Conservation (phyloP, 2,113 vertebrate genomes). For the Ptilorrhoa leucosticta region DNA sequence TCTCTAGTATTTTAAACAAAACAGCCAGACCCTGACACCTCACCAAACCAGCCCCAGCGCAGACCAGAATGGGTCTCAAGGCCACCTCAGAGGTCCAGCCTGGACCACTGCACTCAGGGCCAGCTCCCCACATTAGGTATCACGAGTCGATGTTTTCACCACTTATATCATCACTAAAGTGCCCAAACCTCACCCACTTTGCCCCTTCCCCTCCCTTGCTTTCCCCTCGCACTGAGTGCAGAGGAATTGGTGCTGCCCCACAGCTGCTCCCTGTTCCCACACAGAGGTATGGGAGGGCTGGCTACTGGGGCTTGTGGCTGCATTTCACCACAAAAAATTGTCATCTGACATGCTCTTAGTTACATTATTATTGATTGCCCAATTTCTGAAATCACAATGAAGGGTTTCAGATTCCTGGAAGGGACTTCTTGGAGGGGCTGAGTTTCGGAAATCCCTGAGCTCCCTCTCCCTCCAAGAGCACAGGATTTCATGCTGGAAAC, state of each 20-base stretch:
- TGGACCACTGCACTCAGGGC: background rate
- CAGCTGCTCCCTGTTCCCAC: accelerated
- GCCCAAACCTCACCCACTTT: background rate
- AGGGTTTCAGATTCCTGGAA: constrained; percentile 2
- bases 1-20: background rate
- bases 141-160: background rate
- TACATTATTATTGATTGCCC: background rate
- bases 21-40: background rate
- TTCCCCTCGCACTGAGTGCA: accelerated
- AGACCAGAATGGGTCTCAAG: background rate
- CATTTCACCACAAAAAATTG: background rate
- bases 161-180: background rate
- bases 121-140: background rate
- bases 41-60: background rate
- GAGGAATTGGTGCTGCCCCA: background rate
- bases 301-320: background rate
- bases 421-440: background rate
- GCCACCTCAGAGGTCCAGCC: background rate
- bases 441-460: background rate
- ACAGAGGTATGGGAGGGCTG: background rate
- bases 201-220: background rate
- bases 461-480: background rate
- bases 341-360: background rate
- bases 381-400: background rate
- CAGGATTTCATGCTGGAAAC: background rate